These are phyloP conservation scores for Alfaro cultratus DNA, from an alignment of 2,797 vertebrate genomes.

Conservation along the genomic window DNA sequence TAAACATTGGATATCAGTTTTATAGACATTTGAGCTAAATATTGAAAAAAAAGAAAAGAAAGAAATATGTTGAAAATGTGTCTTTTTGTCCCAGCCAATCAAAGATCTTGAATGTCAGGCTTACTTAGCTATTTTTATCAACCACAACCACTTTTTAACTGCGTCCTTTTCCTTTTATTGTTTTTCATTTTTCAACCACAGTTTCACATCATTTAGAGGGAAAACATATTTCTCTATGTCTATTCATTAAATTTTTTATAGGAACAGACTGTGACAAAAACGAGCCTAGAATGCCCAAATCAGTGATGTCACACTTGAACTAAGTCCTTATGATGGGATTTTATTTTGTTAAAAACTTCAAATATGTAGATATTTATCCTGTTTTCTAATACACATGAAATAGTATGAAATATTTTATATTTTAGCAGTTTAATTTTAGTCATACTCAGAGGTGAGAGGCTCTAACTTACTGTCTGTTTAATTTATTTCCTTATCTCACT, in stretches of 20 bases:
- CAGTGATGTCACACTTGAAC: neutral
- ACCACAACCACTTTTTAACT: neutral
- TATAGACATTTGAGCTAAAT: neutral
- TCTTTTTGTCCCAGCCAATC: neutral
- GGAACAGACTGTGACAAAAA: neutral
- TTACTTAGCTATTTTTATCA: neutral
- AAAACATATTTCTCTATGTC: neutral
- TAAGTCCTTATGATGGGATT: neutral
- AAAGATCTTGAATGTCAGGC: neutral
- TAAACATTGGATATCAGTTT: neutral
- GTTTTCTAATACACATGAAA: neutral
- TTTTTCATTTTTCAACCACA: neutral
- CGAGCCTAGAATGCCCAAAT: neutral
- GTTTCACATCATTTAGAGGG: neutral
- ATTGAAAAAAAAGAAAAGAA: neutral
- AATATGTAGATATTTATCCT: neutral
- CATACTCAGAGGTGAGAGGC: neutral
- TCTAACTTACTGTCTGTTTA: slow-evolving; percentile 2
- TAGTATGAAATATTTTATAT: neutral
- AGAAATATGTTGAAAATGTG: neutral
- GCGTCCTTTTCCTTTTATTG: neutral
- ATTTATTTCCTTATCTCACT: slow-evolving; percentile 5
- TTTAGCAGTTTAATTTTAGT: neutral
- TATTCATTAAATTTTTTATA: neutral
- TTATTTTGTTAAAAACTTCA: neutral